Evolutionary conservation across 2,113 vertebrate genomes (phyloP).

Genomic region (Nerophis ophidion): DNA sequence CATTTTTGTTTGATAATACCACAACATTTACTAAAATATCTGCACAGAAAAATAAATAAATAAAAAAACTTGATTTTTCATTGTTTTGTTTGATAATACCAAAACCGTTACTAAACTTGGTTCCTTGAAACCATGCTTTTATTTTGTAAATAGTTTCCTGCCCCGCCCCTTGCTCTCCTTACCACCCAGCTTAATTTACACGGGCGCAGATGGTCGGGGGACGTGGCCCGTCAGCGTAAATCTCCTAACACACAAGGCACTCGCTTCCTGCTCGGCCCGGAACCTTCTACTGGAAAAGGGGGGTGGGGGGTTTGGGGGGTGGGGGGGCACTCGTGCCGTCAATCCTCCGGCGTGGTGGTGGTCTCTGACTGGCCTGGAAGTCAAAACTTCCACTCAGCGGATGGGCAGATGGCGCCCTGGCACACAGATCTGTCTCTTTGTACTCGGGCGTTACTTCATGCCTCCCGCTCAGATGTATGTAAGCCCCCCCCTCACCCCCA

Average conservation of each 20-base stretch:
- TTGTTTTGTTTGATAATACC: too few species aligned
- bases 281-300: conserved; percentile 40
- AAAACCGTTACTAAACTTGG: too few species aligned
- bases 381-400: conserved; percentile 45
- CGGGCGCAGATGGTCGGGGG: conserved; percentile 57
- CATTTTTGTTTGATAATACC: too few species aligned
- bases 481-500: too few species aligned
- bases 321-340: conserved; percentile 46
- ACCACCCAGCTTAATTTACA: conserved; percentile 36
- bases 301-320: conserved; percentile 46
- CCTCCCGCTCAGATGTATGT: neutral
- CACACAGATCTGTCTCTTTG: conserved; percentile 43
- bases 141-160: neutral
- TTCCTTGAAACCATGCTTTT: neutral
- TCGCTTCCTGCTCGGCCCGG: conserved; percentile 58
- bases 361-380: conserved; percentile 53
- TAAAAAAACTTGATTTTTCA: too few species aligned
- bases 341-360: conserved; percentile 53
- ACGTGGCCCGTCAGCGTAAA: conserved; percentile 53
- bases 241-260: conserved; percentile 51
- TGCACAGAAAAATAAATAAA: too few species aligned
- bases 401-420: conserved; percentile 64
- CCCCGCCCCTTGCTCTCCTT: neutral
- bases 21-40: too few species aligned
- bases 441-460: conserved; percentile 39